Evolutionary conservation across 2,888 invertebrate species (phyloP).

Genomic region (Anticlea derivata): DNA sequence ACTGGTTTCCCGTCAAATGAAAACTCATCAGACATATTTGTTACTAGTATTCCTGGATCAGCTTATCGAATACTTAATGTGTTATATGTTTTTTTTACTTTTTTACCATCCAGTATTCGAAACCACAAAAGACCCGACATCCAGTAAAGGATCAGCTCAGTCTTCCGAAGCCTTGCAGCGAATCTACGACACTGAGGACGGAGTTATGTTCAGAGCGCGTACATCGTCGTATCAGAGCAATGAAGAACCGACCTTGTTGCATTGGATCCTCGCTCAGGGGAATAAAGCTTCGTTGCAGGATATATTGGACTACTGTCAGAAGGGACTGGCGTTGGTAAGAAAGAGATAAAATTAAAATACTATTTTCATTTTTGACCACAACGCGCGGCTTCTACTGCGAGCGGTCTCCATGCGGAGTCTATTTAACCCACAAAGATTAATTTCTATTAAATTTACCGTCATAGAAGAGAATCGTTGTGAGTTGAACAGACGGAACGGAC

Average conservation of each 20-base stretch:
- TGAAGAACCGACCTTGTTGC: slow-evolving; percentile 86
- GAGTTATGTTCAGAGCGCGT: slow-evolving; percentile 61
- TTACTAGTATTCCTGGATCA: too few species aligned
- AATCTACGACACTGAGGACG: slow-evolving; percentile 66
- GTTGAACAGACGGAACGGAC: too few species aligned
- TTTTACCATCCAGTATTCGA: slow-evolving; percentile 57
- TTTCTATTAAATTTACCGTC: too few species aligned
- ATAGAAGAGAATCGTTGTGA: too few species aligned
- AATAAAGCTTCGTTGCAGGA: slow-evolving; percentile 90
- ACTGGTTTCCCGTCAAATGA: too few species aligned
- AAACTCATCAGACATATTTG: too few species aligned
- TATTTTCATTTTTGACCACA: too few species aligned
- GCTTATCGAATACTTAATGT: neutral
- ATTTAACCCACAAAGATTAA: too few species aligned
- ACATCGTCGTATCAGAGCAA: slow-evolving; percentile 56
- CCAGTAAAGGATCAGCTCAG: slow-evolving; percentile 58
- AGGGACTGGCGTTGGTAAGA: slow-evolving; percentile 88
- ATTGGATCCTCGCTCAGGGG: slow-evolving; percentile 95
- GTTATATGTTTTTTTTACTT: neutral
- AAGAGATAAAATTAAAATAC: too few species aligned
- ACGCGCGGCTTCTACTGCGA: too few species aligned
- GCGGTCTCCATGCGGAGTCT: too few species aligned
- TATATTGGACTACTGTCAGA: slow-evolving; percentile 90
- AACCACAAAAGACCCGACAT: slow-evolving; percentile 55
- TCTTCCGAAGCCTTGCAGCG: slow-evolving; percentile 52